phyloP scores from a whole-genome alignment of 2,113 vertebrate species.

The Diadophis punctatus region DNA sequence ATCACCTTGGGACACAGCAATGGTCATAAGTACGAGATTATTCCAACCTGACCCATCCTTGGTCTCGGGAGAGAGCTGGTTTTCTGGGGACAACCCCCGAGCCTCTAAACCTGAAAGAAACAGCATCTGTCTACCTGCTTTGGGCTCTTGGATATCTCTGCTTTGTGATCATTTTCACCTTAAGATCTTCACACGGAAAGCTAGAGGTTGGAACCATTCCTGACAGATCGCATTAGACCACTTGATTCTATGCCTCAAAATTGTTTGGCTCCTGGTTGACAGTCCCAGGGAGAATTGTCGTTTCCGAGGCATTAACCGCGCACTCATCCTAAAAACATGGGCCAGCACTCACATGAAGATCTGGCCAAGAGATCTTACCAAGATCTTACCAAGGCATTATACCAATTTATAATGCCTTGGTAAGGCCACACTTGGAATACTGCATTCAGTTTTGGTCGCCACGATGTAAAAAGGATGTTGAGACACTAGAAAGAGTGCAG shows the following conservation, averaged over 20 bases:
- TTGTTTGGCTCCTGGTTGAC: neutral
- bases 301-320: neutral
- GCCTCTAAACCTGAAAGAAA: neutral
- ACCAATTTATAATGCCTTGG: no score
- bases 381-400: no score
- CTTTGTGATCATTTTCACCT: neutral
- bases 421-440: no score
- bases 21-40: neutral
- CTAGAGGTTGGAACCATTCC: neutral
- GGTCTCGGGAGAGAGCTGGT: neutral
- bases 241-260: neutral
- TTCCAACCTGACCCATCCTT: neutral
- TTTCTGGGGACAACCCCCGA: neutral
- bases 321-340: neutral
- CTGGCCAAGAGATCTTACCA: neutral
- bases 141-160: neutral
- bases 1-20: no score
- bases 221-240: neutral
- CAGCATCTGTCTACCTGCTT: neutral
- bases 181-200: neutral
- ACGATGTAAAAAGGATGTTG: no score
- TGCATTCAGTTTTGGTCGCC: no score
- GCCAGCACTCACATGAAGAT: neutral
- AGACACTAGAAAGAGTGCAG: no score
- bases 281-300: neutral